These are phyloP conservation scores for Todiramphus chloris DNA, from an alignment of 2,113 vertebrate species.

Conservation along the genomic window DNA sequence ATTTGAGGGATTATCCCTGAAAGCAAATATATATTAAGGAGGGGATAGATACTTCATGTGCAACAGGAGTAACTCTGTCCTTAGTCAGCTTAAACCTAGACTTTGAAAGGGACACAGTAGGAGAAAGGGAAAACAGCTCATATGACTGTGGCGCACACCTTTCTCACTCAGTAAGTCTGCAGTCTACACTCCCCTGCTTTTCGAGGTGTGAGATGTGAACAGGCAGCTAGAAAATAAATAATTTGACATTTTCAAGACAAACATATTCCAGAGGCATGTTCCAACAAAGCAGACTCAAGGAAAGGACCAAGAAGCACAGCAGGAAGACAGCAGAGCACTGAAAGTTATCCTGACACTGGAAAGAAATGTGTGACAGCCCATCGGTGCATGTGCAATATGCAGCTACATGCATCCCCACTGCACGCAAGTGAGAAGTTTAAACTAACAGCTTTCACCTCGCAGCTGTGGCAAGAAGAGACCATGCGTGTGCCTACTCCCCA, in stretches of 20 bases:
- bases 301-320: background rate
- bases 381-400: background rate
- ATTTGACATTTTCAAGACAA: background rate
- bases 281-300: background rate
- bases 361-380: accelerated
- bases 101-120: background rate
- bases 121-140: background rate
- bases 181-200: background rate
- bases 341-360: background rate
- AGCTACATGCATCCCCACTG: background rate
- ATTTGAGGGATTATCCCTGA: background rate
- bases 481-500: accelerated
- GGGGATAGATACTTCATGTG: background rate
- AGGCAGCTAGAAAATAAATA: background rate
- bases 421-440: background rate
- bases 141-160: background rate
- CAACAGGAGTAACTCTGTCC: background rate
- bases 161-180: background rate
- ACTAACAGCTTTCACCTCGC: background rate
- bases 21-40: background rate
- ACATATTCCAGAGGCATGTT: background rate
- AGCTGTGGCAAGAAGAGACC: background rate
- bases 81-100: background rate
- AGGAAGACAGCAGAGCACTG: background rate
- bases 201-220: background rate